Evolutionary conservation across 2,797 vertebrate genomes (phyloP).

Genomic region (Pachyuromys duprasi): DNA sequence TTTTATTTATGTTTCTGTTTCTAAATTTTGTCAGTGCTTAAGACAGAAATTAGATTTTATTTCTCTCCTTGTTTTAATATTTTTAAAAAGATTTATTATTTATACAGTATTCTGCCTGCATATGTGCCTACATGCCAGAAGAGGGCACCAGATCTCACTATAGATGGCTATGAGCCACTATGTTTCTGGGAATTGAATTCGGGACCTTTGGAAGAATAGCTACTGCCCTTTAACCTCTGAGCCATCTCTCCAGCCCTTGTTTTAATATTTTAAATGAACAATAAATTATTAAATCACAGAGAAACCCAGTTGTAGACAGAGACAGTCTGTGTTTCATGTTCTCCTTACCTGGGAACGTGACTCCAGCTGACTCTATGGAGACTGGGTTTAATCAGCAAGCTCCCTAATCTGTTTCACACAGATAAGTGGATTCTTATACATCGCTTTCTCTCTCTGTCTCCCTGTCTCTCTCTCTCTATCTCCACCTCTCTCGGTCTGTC

Average conservation of each 20-base stretch:
- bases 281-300: conserved; percentile 53
- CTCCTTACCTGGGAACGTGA: conserved; percentile 28
- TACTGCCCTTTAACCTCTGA: no score
- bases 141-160: no score
- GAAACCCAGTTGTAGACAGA: conserved; percentile 22
- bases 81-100: no score
- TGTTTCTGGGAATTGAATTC: no score
- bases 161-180: no score
- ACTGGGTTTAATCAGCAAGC: background rate
- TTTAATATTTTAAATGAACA: conserved; percentile 61
- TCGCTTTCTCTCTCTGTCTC: background rate
- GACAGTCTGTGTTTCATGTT: background rate
- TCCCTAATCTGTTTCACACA: background rate
- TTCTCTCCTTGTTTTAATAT: background rate
- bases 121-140: no score
- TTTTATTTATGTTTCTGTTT: conserved; percentile 57
- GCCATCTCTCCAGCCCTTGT: no score
- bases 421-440: background rate
- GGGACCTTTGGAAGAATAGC: no score
- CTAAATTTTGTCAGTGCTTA: conserved; percentile 43
- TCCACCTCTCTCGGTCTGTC: background rate
- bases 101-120: no score
- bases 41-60: conserved; percentile 33
- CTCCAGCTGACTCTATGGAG: background rate
- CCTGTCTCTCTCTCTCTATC: background rate